Percentiles rank a stretch among this genome's conserved stretches.
phyloP scores from a whole-genome alignment of 2,113 vertebrate species.

The Gorsachius goisagi region DNA sequence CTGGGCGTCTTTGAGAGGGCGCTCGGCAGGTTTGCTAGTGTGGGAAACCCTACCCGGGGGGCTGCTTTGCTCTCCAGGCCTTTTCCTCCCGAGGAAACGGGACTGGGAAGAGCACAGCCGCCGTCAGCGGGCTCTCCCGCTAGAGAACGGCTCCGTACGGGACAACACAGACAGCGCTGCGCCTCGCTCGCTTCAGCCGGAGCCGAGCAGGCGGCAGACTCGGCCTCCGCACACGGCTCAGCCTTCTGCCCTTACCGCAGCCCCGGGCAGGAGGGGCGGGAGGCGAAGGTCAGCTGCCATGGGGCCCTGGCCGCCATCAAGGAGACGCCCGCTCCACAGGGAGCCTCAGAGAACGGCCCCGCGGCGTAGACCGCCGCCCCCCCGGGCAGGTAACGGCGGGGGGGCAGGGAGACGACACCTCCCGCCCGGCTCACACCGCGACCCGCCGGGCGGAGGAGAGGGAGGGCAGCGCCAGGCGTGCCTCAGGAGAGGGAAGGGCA shows the following conservation, averaged over 20 bases:
- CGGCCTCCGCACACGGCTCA: background rate
- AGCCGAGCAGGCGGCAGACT: no score
- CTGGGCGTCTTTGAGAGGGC: rapidly evolving
- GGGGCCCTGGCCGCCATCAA: background rate
- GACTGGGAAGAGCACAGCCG: background rate
- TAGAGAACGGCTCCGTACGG: background rate
- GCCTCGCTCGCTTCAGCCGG: no score
- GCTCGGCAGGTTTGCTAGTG: background rate
- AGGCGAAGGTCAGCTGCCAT: background rate
- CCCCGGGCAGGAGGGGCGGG: background rate
- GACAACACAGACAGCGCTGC: background rate
- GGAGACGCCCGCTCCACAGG: no score
- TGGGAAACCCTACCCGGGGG: background rate
- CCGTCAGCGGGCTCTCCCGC: background rate
- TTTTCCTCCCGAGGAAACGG: background rate
- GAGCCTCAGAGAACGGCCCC: background rate
- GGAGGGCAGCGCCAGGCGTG: rapidly evolving
- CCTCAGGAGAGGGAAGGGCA: rapidly evolving
- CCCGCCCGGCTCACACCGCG: no score
- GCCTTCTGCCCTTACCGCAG: background rate
- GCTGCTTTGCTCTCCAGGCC: background rate
- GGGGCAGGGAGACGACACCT: no score
- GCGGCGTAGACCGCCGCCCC: no score
- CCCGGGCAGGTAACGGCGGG: background rate
- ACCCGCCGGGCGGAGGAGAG: background rate